Evolutionary conservation across 64 coral and sea anemone genomes (phyloP).

Genomic region (Anthopleura sola): DNA sequence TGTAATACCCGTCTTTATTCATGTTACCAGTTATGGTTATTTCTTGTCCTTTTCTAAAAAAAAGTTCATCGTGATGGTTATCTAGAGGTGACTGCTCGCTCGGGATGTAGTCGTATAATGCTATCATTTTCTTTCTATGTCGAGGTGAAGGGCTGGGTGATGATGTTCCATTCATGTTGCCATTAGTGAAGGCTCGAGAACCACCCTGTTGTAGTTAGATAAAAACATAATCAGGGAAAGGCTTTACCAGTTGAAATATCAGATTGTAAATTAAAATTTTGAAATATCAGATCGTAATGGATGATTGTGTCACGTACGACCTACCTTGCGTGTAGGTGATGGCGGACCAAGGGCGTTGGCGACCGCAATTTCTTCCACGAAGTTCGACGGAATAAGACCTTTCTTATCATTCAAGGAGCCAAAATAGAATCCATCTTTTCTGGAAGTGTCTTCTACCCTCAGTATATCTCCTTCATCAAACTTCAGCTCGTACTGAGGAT

Average conservation of each 20-base stretch:
- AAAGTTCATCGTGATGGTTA: constrained; percentile 78
- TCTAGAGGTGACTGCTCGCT: constrained; percentile 74
- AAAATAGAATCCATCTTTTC: constrained; percentile 86
- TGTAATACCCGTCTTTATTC: constrained; percentile 67
- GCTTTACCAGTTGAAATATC: background rate
- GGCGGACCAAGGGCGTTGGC: constrained; percentile 38
- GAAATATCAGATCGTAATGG: background rate
- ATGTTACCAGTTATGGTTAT: constrained; percentile 63
- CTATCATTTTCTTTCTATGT: constrained; percentile 72
- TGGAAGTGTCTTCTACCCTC: constrained; percentile 62
- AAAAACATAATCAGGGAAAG: background rate
- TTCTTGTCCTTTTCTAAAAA: constrained; percentile 83
- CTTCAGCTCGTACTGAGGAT: constrained; percentile 67
- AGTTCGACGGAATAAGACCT: constrained; percentile 95
- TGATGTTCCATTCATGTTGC: background rate
- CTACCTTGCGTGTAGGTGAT: constrained; percentile 30
- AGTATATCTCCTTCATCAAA: constrained; percentile 98
- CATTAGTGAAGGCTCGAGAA: background rate
- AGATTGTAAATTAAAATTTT: no score
- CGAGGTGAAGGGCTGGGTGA: background rate
- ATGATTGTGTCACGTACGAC: background rate
- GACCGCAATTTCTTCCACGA: constrained; percentile 94
- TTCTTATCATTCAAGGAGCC: constrained; percentile 70
- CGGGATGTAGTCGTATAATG: constrained; percentile 87
- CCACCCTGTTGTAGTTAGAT: background rate